phyloP scores from a whole-genome alignment of 2,113 vertebrate genomes.

The Propithecus coquereli region DNA sequence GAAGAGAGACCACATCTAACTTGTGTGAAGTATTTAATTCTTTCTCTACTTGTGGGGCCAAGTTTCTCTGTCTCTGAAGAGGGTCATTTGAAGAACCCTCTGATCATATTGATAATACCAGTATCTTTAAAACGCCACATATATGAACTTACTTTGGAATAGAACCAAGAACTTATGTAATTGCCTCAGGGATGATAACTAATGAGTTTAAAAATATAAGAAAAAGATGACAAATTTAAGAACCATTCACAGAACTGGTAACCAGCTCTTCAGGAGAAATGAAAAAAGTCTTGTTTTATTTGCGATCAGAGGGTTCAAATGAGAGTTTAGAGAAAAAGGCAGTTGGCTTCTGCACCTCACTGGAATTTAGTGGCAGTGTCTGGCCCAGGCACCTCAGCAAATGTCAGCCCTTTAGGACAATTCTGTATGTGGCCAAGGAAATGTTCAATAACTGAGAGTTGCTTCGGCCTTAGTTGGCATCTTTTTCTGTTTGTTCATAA shows the following conservation, averaged over 20 bases:
- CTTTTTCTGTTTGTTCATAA: background rate
- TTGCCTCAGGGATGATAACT: background rate
- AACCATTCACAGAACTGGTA: background rate
- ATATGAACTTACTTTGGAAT: background rate
- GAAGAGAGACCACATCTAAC: background rate
- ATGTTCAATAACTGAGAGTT: background rate
- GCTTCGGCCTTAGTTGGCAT: background rate
- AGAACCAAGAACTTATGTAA: background rate
- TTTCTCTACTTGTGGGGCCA: background rate
- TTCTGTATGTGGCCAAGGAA: background rate
- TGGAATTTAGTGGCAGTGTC: rapidly evolving
- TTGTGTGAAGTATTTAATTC: background rate
- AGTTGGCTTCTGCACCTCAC: too few species aligned
- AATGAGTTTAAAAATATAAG: background rate
- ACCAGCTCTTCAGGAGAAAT: background rate
- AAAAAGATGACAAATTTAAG: background rate
- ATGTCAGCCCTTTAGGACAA: background rate
- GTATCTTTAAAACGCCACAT: background rate
- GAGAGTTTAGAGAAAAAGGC: background rate
- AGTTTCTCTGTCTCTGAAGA: background rate
- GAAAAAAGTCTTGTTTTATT: background rate
- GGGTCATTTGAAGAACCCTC: background rate
- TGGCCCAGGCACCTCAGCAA: background rate
- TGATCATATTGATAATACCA: background rate
- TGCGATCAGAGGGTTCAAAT: background rate